Percentiles rank a stretch among this genome's conserved stretches.
phyloP scores from a whole-genome alignment of 23 tunicate species.

The Phallusia fumigata region DNA sequence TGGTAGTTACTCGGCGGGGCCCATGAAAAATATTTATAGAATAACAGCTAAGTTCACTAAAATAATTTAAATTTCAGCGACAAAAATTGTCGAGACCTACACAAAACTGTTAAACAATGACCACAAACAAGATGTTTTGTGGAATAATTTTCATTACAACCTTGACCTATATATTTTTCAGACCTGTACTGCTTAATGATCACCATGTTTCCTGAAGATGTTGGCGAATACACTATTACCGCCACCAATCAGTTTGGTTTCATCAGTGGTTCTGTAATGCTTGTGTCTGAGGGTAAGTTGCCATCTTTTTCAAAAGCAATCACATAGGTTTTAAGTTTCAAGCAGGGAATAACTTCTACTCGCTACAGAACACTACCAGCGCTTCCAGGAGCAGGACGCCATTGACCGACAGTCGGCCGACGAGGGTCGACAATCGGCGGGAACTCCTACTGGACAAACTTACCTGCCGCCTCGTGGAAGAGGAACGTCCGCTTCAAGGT shows the following conservation, averaged over 20 bases:
- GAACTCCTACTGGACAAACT: neutral
- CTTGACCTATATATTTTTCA: constrained; percentile 1
- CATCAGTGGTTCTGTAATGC: constrained; percentile 75
- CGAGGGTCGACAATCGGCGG: constrained; percentile 6
- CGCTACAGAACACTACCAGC: constrained; percentile 34
- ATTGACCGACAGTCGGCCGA: constrained; percentile 20
- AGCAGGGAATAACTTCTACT: neutral
- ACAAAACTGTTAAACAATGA: too few relatives aligned
- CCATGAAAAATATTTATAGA: too few relatives aligned
- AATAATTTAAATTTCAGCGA: too few relatives aligned
- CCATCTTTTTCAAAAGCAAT: neutral
- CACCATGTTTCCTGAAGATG: constrained; percentile 78
- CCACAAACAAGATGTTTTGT: too few relatives aligned
- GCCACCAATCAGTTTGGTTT: constrained; percentile 97
- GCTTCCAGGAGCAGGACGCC: constrained; percentile 52
- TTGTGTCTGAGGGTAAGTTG: constrained; percentile 71
- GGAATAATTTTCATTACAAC: neutral
- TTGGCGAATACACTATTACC: constrained; percentile 81
- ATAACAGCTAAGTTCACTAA: too few relatives aligned
- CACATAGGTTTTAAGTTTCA: neutral
- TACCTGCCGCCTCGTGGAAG: constrained; percentile 64
- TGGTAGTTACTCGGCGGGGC: too few relatives aligned
- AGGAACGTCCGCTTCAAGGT: constrained; percentile 30
- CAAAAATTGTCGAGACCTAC: too few relatives aligned
- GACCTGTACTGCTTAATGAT: constrained; percentile 66